Percentiles rank a stretch among this genome's conserved stretches.
phyloP scores from a whole-genome alignment of 2,888 invertebrate species.

The Pedicia rivosa region DNA sequence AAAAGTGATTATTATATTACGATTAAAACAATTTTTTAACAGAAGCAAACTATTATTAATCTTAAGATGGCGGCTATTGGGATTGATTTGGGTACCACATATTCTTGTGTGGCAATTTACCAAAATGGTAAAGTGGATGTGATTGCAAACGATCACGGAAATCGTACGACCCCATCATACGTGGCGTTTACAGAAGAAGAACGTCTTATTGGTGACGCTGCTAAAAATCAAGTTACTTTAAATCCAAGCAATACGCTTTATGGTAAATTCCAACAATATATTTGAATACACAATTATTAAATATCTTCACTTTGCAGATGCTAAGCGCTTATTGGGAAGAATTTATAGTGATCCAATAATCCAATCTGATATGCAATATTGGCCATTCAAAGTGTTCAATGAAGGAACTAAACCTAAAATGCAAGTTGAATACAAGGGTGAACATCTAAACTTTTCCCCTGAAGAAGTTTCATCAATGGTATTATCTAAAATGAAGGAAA shows the following conservation, averaged over 20 bases:
- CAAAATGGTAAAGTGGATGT: conserved; percentile 83
- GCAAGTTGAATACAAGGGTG: conserved; percentile 78
- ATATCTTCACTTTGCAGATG: conserved; percentile 41
- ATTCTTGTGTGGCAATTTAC: conserved; percentile 88
- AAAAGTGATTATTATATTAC: no score
- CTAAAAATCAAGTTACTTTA: conserved; percentile 79
- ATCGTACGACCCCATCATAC: conserved; percentile 60
- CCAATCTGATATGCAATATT: conserved; percentile 90
- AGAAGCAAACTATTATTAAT: no score
- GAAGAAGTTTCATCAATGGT: conserved; percentile 93
- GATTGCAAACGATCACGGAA: conserved; percentile 82
- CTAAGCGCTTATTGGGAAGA: conserved; percentile 89
- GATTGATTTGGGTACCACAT: conserved; percentile 92
- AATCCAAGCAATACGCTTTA: conserved; percentile 84
- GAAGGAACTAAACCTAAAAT: conserved; percentile 73
- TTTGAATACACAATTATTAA: not conserved
- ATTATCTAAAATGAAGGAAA: conserved; percentile 87
- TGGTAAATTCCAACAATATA: conserved; percentile 12
- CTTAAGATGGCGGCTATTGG: conserved; percentile 74
- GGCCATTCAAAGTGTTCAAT: conserved; percentile 83
- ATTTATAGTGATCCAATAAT: conserved; percentile 80
- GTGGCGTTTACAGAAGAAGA: conserved; percentile 81
- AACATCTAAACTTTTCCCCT: conserved; percentile 79
- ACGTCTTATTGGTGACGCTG: conserved; percentile 73
- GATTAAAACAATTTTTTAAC: no score